Conservation (phyloP, 2,888 invertebrate species). For the Encarsia formosa region DNA sequence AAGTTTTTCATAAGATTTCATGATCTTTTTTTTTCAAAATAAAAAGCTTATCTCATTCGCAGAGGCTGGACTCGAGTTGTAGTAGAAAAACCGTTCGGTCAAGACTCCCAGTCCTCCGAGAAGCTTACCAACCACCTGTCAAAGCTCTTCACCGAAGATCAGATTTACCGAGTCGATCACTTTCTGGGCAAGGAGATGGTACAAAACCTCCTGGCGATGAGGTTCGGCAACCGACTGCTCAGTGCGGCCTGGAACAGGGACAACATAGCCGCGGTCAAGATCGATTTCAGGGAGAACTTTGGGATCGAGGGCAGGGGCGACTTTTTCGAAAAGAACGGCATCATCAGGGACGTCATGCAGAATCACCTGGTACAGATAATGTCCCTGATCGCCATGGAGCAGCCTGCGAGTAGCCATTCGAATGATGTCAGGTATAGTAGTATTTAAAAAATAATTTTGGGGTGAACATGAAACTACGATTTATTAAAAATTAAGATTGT, state of each 20-base stretch:
- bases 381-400: constrained; percentile 97
- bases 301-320: constrained; percentile 98
- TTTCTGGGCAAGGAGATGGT: constrained; percentile 99
- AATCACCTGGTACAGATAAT: constrained; percentile 97
- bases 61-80: constrained; percentile 93
- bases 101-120: constrained; percentile 80
- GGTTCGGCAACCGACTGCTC: constrained; percentile 94
- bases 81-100: constrained; percentile 98
- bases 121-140: constrained; percentile 81
- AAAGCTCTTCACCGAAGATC: constrained; percentile 85
- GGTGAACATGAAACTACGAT: no score
- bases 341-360: constrained; percentile 99
- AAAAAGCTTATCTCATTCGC: no score
- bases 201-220: constrained; percentile 94
- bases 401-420: constrained; percentile 87
- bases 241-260: constrained; percentile 97
- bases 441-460: no score
- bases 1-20: no score
- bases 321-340: constrained; percentile 98
- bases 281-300: constrained; percentile 98
- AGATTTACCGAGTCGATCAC: constrained; percentile 97
- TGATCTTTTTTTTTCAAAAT: no score
- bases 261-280: constrained; percentile 89
- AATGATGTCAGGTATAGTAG: constrained; percentile 92
- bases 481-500: no score